These are phyloP conservation scores for Lysandra bellargus DNA, from an alignment of 2,888 invertebrate genomes.

Conservation along the genomic window DNA sequence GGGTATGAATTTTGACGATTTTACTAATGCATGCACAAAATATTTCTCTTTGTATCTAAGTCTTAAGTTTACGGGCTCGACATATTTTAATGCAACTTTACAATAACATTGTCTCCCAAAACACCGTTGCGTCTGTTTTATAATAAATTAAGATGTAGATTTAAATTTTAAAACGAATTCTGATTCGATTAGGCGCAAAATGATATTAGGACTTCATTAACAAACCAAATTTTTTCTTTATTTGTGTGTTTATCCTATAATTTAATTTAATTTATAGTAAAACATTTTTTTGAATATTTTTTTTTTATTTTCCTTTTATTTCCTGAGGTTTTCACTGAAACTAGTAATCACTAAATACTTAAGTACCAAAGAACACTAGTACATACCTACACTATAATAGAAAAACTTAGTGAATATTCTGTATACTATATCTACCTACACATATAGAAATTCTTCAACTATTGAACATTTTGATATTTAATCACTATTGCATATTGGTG, in stretches of 20 bases:
- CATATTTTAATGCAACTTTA: not conserved
- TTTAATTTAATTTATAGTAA: constrained; percentile 20
- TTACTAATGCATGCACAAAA: constrained; percentile 15
- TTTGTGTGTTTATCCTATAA: constrained; percentile 6
- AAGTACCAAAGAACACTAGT: constrained; percentile 5
- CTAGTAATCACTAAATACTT: not conserved
- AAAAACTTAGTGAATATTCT: not conserved
- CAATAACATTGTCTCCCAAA: not conserved
- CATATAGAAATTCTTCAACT: constrained; percentile 2
- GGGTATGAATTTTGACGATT: not conserved
- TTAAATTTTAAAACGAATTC: too few species aligned
- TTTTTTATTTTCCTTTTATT: not conserved
- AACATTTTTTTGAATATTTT: not conserved
- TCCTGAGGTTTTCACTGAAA: not conserved
- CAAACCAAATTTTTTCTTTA: constrained; percentile 1
- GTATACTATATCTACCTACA: not conserved
- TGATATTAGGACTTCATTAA: not conserved
- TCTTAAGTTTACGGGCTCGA: constrained; percentile 3
- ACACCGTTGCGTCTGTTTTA: not conserved
- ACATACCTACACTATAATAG: constrained; percentile 1
- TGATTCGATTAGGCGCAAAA: not conserved
- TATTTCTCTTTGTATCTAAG: not conserved
- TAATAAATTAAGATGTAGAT: not conserved
- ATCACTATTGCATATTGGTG: not conserved
- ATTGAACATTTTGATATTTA: constrained; percentile 17